phyloP scores from a whole-genome alignment of 1,140 invertebrate genomes.

The Ptiloglossa arizonensis region DNA sequence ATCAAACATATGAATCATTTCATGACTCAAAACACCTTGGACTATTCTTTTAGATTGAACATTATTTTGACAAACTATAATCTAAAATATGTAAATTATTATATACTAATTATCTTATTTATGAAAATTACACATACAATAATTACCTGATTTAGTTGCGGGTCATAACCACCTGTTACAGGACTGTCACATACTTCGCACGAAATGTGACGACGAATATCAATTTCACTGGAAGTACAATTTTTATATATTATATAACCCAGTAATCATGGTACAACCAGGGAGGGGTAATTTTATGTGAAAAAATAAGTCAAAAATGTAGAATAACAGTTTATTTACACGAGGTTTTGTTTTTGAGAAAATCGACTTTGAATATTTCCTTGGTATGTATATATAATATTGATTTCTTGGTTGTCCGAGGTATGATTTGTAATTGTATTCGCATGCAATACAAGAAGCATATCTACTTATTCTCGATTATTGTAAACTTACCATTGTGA shows the following conservation, averaged over 20 bases:
- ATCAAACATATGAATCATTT: slow-evolving; percentile 98
- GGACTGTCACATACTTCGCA: slow-evolving; percentile 93
- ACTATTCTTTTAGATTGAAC: slow-evolving; percentile 85
- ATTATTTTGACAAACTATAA: slow-evolving; percentile 96
- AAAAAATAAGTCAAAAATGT: too few species aligned
- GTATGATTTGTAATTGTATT: too few species aligned
- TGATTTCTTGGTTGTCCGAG: too few species aligned
- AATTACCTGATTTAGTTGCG: slow-evolving; percentile 89
- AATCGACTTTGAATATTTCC: too few species aligned
- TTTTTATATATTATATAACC: slow-evolving; percentile 15
- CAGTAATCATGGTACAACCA: too few species aligned
- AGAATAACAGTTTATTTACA: too few species aligned
- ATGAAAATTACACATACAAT: background rate
- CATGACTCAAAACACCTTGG: slow-evolving; percentile 92
- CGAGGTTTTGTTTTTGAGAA: too few species aligned
- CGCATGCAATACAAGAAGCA: too few species aligned
- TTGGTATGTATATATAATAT: too few species aligned
- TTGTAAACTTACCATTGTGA: too few species aligned
- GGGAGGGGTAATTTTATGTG: too few species aligned
- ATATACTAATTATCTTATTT: background rate
- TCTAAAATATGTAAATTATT: slow-evolving; percentile 82
- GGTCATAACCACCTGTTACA: slow-evolving; percentile 96
- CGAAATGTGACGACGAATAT: slow-evolving; percentile 92
- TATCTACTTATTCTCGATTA: too few species aligned
- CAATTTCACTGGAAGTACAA: slow-evolving; percentile 85